A percentile compares a stretch with the other conserved stretches of the same genome.
These are phyloP conservation scores for Rhadinocentrus ornatus DNA, from an alignment of 2,797 vertebrate species.

Conservation along the genomic window DNA sequence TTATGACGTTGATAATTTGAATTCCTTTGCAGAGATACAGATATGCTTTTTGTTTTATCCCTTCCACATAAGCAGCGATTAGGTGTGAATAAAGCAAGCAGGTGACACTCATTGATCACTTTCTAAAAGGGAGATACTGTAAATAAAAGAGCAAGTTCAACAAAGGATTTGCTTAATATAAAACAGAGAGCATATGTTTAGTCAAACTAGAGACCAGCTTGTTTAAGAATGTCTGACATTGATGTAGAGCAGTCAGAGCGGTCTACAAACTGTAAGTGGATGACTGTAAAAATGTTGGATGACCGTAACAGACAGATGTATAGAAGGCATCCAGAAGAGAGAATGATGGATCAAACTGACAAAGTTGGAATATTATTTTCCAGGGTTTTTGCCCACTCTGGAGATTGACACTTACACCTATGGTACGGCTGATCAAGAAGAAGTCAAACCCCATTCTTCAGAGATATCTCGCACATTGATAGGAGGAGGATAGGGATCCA, in stretches of 20 bases:
- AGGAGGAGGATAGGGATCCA: neutral
- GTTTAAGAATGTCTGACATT: neutral
- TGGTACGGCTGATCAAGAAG: neutral
- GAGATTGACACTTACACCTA: neutral
- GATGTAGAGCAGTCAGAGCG: neutral
- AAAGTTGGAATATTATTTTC: neutral
- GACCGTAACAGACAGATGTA: neutral
- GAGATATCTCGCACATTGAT: conserved; percentile 1
- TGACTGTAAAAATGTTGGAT: neutral
- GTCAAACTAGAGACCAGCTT: neutral
- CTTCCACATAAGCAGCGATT: neutral
- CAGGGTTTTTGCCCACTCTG: neutral
- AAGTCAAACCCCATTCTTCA: neutral
- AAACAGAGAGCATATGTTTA: neutral
- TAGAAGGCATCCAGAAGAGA: neutral
- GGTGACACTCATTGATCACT: neutral
- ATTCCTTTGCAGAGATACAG: neutral
- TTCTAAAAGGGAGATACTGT: neutral
- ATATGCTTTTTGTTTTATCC: neutral
- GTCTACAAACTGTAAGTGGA: neutral
- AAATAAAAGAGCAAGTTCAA: neutral
- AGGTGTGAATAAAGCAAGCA: neutral
- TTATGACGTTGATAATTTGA: neutral
- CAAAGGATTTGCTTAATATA: neutral
- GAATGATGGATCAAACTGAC: neutral